phyloP scores from a whole-genome alignment of 2,888 invertebrate genomes.

The Ganaspis brasiliensis region DNA sequence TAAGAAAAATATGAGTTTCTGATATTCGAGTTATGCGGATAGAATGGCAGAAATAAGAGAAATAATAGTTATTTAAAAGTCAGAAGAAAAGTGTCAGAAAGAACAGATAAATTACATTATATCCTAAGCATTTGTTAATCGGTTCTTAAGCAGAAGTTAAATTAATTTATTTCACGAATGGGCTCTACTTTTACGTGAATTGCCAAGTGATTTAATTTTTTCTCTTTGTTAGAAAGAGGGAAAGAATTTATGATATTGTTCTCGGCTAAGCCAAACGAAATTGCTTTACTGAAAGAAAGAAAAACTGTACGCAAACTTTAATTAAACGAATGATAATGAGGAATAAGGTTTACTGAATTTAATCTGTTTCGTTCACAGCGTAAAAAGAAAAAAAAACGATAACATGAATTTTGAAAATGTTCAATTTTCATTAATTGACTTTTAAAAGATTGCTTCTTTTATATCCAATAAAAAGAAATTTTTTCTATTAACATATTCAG shows the following conservation, averaged over 20 bases:
- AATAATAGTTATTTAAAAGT: too few species aligned
- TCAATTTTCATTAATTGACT: too few species aligned
- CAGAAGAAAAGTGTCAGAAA: background rate
- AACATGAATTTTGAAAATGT: too few species aligned
- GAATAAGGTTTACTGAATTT: background rate
- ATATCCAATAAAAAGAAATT: too few species aligned
- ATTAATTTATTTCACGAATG: constrained; percentile 40
- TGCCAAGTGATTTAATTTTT: constrained; percentile 24
- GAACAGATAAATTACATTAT: background rate
- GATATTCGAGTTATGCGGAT: too few species aligned
- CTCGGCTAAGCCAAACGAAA: background rate
- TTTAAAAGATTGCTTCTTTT: too few species aligned
- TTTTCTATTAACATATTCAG: too few species aligned
- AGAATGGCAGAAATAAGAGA: too few species aligned
- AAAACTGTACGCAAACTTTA: constrained; percentile 5
- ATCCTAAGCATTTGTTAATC: constrained; percentile 36
- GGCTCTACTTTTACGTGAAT: background rate
- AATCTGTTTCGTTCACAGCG: background rate
- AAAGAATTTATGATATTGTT: constrained; percentile 27
- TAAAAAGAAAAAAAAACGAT: background rate
- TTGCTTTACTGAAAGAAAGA: constrained; percentile 6
- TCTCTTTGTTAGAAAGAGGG: background rate
- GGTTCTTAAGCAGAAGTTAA: background rate
- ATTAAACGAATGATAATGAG: constrained; percentile 12
- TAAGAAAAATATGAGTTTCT: too few species aligned